These are phyloP conservation scores for Synodontis membranacea DNA, from an alignment of 2,113 vertebrate species.

Conservation along the genomic window DNA sequence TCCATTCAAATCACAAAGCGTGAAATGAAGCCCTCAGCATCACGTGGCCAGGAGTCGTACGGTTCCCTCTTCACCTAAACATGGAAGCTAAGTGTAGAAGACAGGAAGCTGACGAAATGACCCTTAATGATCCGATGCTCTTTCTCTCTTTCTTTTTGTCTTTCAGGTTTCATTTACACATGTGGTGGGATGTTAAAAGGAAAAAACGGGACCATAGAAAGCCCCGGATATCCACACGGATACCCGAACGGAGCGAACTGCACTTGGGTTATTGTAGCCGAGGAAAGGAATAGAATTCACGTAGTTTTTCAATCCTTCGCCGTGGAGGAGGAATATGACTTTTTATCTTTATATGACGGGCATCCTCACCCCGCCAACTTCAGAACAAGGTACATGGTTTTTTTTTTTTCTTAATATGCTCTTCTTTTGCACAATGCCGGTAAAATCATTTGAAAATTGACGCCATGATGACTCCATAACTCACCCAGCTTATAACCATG, in stretches of 20 bases:
- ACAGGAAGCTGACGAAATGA: background rate
- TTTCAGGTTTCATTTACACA: constrained; percentile 93
- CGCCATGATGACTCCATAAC: background rate
- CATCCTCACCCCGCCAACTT: constrained; percentile 95
- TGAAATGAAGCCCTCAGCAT: constrained; percentile 44
- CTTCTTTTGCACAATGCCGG: background rate
- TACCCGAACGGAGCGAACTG: constrained; percentile 99
- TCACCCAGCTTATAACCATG: background rate
- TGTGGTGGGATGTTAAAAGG: constrained; percentile 98
- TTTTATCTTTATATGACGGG: constrained; percentile 97
- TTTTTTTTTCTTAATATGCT: too few species aligned
- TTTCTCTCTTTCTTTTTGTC: constrained; percentile 39
- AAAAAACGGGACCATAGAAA: constrained; percentile 97
- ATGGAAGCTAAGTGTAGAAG: background rate
- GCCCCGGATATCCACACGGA: constrained; percentile 97
- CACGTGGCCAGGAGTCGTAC: constrained; percentile 43
- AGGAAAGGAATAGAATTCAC: constrained; percentile 95
- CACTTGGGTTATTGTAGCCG: constrained; percentile 97
- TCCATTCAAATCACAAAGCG: constrained; percentile 41
- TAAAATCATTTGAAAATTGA: background rate
- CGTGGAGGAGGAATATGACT: constrained; percentile 98
- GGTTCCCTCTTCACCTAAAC: background rate
- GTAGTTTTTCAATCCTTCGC: constrained; percentile 98
- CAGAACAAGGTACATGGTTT: constrained; percentile 85
- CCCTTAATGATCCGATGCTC: constrained; percentile 6